phyloP scores from a whole-genome alignment of 2,113 vertebrate species.

The Turnix velox region DNA sequence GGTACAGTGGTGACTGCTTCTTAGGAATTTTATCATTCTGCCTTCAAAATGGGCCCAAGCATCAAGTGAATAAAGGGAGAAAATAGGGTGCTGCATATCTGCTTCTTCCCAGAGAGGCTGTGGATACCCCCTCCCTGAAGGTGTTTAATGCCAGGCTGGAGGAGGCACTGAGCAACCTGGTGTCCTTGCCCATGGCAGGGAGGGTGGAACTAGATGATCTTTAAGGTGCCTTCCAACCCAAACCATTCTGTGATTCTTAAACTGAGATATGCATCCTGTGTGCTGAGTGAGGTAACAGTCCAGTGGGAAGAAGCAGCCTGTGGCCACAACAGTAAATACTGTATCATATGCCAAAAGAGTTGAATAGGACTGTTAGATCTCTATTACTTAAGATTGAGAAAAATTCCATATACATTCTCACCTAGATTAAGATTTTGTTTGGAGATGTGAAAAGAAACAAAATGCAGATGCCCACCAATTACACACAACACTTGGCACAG shows the following conservation, averaged over 20 bases:
- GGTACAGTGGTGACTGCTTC: neutral
- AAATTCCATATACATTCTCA: neutral
- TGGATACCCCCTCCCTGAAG: no score
- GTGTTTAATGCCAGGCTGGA: no score
- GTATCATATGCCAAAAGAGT: neutral
- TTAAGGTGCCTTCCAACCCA: no score
- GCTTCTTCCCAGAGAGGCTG: no score
- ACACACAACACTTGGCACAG: neutral
- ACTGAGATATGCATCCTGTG: neutral
- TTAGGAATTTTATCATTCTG: conserved; percentile 37
- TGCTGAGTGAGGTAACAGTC: neutral
- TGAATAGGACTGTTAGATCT: neutral
- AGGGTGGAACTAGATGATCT: no score
- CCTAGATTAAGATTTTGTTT: neutral
- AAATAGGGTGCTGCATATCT: neutral
- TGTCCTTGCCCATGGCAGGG: no score
- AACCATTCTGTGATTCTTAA: no score
- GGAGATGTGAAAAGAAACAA: neutral
- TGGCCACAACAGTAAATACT: neutral
- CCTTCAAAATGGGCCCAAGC: neutral
- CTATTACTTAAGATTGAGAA: neutral
- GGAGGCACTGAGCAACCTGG: no score
- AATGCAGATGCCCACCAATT: neutral
- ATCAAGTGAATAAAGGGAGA: neutral
- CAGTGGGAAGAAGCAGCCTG: neutral